A percentile compares a stretch with the other conserved stretches of the same genome.
Conservation (phyloP, 2,797 vertebrate genomes). For the Sardinella longiceps region DNA sequence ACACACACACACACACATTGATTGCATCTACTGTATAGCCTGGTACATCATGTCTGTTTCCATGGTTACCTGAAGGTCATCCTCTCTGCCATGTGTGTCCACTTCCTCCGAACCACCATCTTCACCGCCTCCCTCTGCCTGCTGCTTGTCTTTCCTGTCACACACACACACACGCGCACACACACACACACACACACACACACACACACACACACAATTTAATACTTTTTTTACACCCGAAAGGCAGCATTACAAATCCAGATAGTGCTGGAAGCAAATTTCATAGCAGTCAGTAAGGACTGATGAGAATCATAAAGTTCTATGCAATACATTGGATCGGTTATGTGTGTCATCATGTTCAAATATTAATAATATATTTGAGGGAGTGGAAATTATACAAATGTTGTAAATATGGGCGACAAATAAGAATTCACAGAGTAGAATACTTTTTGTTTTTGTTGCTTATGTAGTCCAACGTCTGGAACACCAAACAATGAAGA, state of each 20-base stretch:
- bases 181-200: background rate
- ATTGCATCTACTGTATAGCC: no score
- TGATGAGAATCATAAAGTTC: no score
- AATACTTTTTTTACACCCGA: no score
- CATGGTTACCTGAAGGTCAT: background rate
- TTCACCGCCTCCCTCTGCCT: background rate
- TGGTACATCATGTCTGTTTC: background rate
- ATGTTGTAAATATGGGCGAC: no score
- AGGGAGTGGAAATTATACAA: no score
- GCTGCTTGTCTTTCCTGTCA: conserved; percentile 4
- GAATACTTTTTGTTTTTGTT: conserved; percentile 80
- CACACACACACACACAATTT: conserved; percentile 16
- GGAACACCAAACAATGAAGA: conserved; percentile 88
- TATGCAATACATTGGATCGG: no score
- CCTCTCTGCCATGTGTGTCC: background rate
- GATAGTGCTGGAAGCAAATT: no score
- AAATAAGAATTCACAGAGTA: background rate
- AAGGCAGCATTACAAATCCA: no score
- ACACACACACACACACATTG: no score
- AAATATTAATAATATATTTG: no score
- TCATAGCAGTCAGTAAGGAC: no score
- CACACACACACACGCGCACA: background rate
- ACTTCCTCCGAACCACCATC: background rate
- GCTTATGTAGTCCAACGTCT: conserved; percentile 87
- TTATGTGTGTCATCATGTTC: no score